Conservation (phyloP, 2,888 invertebrate species). For the Stictocephala bisonia region DNA sequence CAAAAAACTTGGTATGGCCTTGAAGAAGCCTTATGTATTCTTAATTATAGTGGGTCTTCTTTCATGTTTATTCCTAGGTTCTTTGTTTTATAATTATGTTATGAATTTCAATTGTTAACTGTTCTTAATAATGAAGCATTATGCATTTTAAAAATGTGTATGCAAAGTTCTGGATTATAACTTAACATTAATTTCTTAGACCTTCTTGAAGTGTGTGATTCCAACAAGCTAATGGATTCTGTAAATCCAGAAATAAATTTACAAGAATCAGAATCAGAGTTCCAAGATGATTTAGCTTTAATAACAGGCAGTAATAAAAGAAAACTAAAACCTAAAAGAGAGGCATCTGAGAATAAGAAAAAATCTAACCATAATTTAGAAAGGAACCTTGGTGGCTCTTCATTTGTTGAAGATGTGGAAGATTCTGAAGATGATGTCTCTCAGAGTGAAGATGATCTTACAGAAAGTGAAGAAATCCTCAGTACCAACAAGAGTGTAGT, state of each 20-base stretch:
- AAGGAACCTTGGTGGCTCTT: conserved; percentile 61
- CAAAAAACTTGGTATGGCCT: too few relatives aligned
- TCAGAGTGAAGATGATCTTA: conserved; percentile 42
- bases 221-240: conserved; percentile 72
- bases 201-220: conserved; percentile 77
- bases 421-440: conserved; percentile 50
- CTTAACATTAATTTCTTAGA: conserved; percentile 59
- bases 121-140: too few relatives aligned
- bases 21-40: too few relatives aligned
- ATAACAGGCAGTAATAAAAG: conserved; percentile 66
- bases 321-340: conserved; percentile 38
- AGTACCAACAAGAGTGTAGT: neutral
- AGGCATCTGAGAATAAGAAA: conserved; percentile 42
- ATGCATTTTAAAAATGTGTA: too few relatives aligned
- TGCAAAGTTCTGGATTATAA: too few relatives aligned
- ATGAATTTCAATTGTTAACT: too few relatives aligned
- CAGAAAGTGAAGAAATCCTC: conserved; percentile 12
- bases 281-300: conserved; percentile 72
- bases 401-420: conserved; percentile 53
- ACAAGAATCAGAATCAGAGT: conserved; percentile 68
- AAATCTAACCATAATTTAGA: conserved; percentile 58
- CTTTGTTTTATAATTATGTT: too few relatives aligned
- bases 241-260: conserved; percentile 69
- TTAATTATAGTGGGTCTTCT: too few relatives aligned
- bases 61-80: too few relatives aligned